These are phyloP conservation scores for Drosophila sproati DNA, from an alignment of 1,140 invertebrate species.

Conservation along the genomic window DNA sequence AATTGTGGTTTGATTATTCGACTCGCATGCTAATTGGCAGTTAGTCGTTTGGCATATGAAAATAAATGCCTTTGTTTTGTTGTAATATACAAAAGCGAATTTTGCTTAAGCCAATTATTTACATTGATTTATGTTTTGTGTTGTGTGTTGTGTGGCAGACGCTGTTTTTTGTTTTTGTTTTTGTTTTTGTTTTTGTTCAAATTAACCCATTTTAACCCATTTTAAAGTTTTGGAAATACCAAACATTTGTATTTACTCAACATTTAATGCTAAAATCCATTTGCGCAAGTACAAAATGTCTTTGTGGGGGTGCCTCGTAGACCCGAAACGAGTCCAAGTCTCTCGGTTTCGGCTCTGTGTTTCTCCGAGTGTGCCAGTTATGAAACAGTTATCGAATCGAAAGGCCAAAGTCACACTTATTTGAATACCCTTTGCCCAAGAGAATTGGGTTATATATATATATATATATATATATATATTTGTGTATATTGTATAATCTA, in stretches of 20 bases:
- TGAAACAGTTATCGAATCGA: conserved; percentile 40
- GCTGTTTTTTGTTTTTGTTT: too few relatives aligned
- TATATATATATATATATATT: too few relatives aligned
- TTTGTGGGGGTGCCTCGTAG: conserved; percentile 15
- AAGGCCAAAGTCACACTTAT: conserved; percentile 39
- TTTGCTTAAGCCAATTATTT: conserved; percentile 1
- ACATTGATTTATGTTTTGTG: conserved; percentile 54
- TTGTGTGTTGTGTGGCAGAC: conserved; percentile 12
- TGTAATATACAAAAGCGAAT: conserved; percentile 27
- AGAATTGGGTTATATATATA: too few relatives aligned
- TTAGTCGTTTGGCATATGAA: conserved; percentile 39
- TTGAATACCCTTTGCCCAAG: conserved; percentile 1
- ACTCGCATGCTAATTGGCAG: conserved; percentile 62
- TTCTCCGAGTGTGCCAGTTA: conserved; percentile 40
- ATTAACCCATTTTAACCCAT: conserved; percentile 49
- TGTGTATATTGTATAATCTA: too few relatives aligned
- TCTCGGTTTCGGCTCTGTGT: neutral
- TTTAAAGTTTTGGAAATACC: conserved; percentile 48
- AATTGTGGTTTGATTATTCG: conserved; percentile 10
- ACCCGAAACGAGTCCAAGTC: neutral
- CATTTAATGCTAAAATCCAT: conserved; percentile 55
- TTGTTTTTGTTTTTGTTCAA: neutral
- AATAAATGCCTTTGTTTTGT: conserved; percentile 51
- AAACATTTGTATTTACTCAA: conserved; percentile 65
- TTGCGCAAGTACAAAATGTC: conserved; percentile 66